Conservation (phyloP, 1,140 invertebrate genomes). For the Bombus affinis region DNA sequence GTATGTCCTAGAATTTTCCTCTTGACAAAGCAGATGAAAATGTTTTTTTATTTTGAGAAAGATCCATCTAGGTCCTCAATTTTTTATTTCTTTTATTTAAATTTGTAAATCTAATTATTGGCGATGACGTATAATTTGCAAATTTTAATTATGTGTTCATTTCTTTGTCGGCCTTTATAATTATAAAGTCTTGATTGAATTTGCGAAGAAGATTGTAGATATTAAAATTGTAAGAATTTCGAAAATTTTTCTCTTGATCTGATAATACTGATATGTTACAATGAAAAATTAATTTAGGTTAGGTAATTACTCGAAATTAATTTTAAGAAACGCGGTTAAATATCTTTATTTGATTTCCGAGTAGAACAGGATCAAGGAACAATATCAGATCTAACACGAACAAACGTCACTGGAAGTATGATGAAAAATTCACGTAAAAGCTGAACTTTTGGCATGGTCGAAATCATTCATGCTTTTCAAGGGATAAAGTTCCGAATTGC, state of each 20-base stretch:
- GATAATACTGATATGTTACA: neutral
- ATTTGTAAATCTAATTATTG: neutral
- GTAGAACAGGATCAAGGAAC: neutral
- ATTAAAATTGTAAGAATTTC: neutral
- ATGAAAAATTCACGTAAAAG: conserved; percentile 55
- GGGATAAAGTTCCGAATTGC: conserved; percentile 41
- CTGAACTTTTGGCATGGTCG: conserved; percentile 9
- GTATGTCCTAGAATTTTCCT: neutral
- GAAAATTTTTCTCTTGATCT: no score
- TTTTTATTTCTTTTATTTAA: neutral
- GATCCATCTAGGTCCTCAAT: no score
- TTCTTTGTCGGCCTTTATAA: neutral
- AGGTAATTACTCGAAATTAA: neutral
- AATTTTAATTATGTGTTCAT: neutral
- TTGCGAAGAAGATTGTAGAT: neutral
- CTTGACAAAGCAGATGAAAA: neutral
- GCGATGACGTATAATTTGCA: neutral
- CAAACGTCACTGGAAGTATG: neutral
- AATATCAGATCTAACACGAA: neutral
- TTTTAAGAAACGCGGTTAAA: neutral
- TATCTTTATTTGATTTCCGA: neutral
- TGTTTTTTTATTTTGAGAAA: neutral
- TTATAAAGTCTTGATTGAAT: neutral
- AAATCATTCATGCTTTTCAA: conserved; percentile 48
- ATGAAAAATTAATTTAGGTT: neutral